A percentile compares a stretch with the other conserved stretches of the same genome.
These are phyloP conservation scores for Beris morrisii DNA, from an alignment of 2,888 invertebrate species.

Conservation along the genomic window DNA sequence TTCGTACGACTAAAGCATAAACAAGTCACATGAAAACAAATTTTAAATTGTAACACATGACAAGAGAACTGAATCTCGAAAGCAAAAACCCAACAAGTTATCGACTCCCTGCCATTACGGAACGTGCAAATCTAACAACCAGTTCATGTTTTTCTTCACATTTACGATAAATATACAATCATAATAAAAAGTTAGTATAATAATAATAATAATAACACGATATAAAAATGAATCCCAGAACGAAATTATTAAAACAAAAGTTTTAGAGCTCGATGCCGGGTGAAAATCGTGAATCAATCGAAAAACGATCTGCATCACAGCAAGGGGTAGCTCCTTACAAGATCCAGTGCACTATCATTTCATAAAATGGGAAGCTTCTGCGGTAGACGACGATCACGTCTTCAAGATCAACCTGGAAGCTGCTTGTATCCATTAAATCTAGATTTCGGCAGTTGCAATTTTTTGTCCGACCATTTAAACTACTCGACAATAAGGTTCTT, in stretches of 20 bases:
- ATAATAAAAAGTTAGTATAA: no score
- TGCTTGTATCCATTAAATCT: conserved; percentile 16
- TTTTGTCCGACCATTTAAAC: no score
- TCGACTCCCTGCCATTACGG: conserved; percentile 17
- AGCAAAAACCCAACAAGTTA: neutral
- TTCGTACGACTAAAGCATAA: neutral
- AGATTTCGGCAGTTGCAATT: conserved; percentile 20
- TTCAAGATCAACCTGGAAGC: conserved; percentile 25
- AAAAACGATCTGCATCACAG: conserved; percentile 38
- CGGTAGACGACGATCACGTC: conserved; percentile 28
- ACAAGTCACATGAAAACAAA: conserved; percentile 9
- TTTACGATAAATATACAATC: neutral
- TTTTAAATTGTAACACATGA: conserved; percentile 28
- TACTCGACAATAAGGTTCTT: no score
- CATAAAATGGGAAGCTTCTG: conserved; percentile 23
- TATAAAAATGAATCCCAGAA: no score
- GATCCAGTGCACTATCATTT: conserved; percentile 19
- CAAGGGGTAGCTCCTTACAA: conserved; percentile 33
- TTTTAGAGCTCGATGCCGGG: conserved; percentile 8
- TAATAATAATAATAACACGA: no score
- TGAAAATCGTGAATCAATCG: conserved; percentile 41
- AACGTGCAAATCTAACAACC: conserved; percentile 27
- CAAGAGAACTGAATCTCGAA: conserved; percentile 12
- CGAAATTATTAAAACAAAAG: no score
- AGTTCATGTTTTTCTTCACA: conserved; percentile 24